A percentile compares a stretch with the other conserved stretches of the same genome.
Conservation (phyloP, 2,113 vertebrate species). For the Cygnus buccinator region DNA sequence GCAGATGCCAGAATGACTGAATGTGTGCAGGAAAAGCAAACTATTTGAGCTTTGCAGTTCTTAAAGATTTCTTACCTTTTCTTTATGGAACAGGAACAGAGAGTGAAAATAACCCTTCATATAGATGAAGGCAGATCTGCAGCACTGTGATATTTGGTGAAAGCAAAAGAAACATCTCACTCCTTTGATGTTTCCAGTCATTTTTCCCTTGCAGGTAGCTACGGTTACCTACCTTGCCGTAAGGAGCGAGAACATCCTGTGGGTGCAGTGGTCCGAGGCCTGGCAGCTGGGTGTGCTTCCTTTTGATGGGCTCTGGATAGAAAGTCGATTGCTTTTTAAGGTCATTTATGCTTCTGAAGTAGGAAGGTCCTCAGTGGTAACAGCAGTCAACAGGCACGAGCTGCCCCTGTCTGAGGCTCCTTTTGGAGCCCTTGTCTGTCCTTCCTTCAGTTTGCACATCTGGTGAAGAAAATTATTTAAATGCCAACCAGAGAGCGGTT, state of each 20-base stretch:
- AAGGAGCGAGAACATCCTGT: no score
- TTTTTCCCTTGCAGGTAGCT: neutral
- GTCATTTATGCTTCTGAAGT: neutral
- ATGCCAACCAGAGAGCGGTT: neutral
- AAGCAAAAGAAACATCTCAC: neutral
- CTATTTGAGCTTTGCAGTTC: neutral
- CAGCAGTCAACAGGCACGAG: neutral
- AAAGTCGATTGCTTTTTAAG: neutral
- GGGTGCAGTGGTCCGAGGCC: neutral
- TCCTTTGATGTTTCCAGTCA: neutral
- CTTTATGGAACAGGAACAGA: neutral
- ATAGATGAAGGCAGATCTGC: neutral
- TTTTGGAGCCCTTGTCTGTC: neutral
- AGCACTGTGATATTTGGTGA: neutral
- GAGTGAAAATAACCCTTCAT: neutral
- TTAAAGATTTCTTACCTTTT: neutral
- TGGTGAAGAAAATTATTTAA: neutral
- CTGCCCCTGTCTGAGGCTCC: neutral
- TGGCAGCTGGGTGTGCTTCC: neutral
- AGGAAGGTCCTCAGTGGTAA: neutral
- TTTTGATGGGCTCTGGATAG: neutral
- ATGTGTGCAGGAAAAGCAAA: constrained; percentile 6
- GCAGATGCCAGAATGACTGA: neutral
- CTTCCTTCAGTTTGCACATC: neutral
- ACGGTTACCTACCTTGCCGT: rapidly evolving